Evolutionary conservation across 2,113 vertebrate genomes (phyloP).

Genomic region (Maccullochella peelii): DNA sequence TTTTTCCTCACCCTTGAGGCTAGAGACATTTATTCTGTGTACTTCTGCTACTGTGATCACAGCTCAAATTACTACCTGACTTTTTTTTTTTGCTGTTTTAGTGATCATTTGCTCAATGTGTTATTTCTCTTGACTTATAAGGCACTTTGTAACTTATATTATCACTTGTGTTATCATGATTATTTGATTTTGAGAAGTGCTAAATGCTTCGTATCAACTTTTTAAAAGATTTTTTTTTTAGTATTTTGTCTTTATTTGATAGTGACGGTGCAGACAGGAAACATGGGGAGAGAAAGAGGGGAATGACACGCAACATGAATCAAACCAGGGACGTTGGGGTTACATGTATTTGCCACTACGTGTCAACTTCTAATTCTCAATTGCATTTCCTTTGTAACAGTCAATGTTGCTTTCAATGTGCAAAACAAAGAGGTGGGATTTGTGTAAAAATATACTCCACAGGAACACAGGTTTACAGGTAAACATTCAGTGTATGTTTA

Average conservation of each 20-base stretch:
- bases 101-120: not conserved
- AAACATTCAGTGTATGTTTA: not conserved
- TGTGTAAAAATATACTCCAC: not conserved
- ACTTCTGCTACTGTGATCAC: too few relatives aligned
- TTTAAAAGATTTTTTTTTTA: not conserved
- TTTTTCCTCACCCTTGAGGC: not conserved
- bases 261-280: not conserved
- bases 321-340: not conserved
- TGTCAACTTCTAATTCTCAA: not conserved
- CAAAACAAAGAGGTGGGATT: not conserved
- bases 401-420: too few relatives aligned
- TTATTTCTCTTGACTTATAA: not conserved
- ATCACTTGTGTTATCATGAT: not conserved
- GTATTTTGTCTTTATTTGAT: too few relatives aligned
- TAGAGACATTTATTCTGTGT: not conserved
- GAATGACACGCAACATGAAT: not conserved
- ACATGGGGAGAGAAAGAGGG: not conserved
- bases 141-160: too few relatives aligned
- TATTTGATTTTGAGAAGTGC: not conserved
- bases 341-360: not conserved
- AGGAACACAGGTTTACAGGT: not conserved
- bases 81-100: not conserved
- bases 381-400: not conserved
- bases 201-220: not conserved
- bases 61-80: not conserved